phyloP scores from a whole-genome alignment of 2,113 vertebrate genomes.

The Phodopus roborovskii region DNA sequence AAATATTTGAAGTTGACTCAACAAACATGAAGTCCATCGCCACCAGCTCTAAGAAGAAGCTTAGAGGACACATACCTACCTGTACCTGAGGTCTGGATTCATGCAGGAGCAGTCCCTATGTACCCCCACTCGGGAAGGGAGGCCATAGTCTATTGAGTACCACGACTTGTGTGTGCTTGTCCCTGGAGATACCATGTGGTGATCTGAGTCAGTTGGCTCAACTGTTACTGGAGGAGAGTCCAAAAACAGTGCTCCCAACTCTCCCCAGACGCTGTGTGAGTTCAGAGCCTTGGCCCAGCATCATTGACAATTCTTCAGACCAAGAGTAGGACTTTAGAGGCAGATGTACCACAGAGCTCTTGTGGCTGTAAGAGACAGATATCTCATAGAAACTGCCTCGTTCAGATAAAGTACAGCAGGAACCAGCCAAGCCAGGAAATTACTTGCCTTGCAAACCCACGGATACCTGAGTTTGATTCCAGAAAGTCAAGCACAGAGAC shows the following conservation, averaged over 20 bases:
- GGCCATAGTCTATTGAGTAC: accelerated
- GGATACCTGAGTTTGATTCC: neutral
- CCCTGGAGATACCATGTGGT: neutral
- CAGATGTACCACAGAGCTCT: accelerated
- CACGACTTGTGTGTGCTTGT: neutral
- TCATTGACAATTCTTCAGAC: accelerated
- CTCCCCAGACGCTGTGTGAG: accelerated
- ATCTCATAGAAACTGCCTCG: neutral
- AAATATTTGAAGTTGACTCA: conserved; percentile 57
- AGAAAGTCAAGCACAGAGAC: neutral
- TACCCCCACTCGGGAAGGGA: neutral
- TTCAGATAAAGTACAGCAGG: neutral
- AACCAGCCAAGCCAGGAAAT: neutral
- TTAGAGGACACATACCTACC: neutral
- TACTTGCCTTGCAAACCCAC: neutral
- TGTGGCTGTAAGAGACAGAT: neutral
- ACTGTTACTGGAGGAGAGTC: neutral
- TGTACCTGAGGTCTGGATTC: accelerated
- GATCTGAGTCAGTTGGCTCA: accelerated
- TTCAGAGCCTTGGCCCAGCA: neutral
- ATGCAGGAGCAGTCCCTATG: accelerated
- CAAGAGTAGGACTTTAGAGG: neutral
- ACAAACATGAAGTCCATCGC: neutral
- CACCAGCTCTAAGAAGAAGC: neutral
- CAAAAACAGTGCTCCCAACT: neutral